Evolutionary conservation across 2,797 vertebrate genomes (phyloP).

Genomic region (Falco concolor): DNA sequence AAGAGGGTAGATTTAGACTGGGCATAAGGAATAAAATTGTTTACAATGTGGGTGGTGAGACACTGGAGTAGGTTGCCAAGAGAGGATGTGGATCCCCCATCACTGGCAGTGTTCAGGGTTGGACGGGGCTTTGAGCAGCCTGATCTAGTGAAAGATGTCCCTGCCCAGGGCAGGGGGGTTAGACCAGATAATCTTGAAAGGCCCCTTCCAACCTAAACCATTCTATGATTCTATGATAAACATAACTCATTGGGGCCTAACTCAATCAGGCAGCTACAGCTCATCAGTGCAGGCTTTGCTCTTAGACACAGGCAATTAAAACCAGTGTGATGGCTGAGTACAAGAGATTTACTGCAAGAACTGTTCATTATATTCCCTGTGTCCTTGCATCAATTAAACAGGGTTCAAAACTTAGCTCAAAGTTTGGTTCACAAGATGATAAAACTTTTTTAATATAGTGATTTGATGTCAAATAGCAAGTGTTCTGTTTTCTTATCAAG

Average conservation of each 20-base stretch:
- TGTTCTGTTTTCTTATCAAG: slow-evolving; percentile 8
- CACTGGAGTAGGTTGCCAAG: not conserved
- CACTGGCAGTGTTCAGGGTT: not conserved
- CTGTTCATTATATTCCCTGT: not conserved
- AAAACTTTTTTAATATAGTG: not conserved
- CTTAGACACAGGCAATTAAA: not conserved
- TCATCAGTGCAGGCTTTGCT: not conserved
- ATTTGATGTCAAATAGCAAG: slow-evolving; percentile 11
- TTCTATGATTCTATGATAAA: not conserved
- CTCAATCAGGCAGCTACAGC: not conserved
- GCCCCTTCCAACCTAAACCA: not conserved
- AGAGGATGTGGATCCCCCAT: not conserved
- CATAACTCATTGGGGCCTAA: not conserved
- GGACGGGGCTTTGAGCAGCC: not conserved
- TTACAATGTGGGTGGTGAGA: not conserved
- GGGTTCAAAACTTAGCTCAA: not conserved
- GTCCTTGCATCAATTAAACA: not conserved
- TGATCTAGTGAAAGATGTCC: not conserved
- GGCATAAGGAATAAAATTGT: not conserved
- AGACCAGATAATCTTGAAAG: not conserved
- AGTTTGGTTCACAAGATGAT: not conserved
- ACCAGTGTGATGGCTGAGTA: not conserved
- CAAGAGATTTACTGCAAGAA: not conserved
- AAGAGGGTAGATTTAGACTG: not conserved
- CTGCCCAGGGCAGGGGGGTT: accelerated